Percentiles rank a stretch among this genome's conserved stretches.
Evolutionary conservation across 1,140 invertebrate species (phyloP).

Genomic region (Armadillidium nasatum): DNA sequence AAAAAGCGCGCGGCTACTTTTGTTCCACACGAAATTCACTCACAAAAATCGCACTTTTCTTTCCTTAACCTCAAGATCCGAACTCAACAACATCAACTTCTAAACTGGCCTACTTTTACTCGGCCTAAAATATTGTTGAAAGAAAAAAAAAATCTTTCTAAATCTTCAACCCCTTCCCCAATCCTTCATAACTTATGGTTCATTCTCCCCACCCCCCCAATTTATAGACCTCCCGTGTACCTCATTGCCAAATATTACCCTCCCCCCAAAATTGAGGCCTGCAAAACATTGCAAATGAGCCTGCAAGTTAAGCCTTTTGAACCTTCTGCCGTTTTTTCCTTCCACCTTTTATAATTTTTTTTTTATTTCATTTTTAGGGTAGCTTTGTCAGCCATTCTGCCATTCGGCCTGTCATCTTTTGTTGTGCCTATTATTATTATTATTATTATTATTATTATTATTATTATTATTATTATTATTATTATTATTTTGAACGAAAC

Average conservation of each 20-base stretch:
- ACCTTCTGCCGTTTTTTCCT: background rate
- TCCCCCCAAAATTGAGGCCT: background rate
- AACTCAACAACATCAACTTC: background rate
- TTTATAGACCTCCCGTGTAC: background rate
- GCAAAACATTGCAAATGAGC: constrained; percentile 4
- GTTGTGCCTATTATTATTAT: too few species aligned
- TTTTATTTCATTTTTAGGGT: background rate
- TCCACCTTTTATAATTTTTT: background rate
- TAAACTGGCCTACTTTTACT: background rate
- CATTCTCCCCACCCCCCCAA: background rate
- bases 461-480: too few species aligned
- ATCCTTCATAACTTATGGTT: background rate
- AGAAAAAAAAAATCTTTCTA: background rate
- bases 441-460: too few species aligned
- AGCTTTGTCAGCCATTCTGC: background rate
- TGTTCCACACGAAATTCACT: too few species aligned
- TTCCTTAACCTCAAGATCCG: background rate
- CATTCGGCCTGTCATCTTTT: background rate
- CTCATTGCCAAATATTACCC: background rate
- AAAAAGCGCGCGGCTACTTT: too few species aligned
- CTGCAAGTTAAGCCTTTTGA: constrained; percentile 1
- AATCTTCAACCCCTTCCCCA: background rate
- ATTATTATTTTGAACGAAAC: too few species aligned
- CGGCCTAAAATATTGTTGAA: background rate
- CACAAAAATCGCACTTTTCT: background rate